phyloP scores from a whole-genome alignment of 2,113 vertebrate species.

The Pseudorasbora parva region DNA sequence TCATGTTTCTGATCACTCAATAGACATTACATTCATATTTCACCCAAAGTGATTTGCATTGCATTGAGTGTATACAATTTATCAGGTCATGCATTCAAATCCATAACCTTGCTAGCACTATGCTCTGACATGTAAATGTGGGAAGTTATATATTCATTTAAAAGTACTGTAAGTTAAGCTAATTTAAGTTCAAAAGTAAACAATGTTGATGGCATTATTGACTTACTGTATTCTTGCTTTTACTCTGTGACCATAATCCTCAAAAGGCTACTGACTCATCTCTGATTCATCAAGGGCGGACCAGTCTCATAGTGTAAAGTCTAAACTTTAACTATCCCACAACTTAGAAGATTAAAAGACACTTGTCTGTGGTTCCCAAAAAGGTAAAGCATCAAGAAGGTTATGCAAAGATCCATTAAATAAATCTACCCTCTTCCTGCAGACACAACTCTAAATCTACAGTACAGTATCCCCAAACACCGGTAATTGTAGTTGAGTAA shows the following conservation, averaged over 20 bases:
- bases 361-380: background rate
- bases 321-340: constrained; percentile 9
- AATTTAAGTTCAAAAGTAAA: background rate
- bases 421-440: background rate
- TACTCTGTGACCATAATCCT: background rate
- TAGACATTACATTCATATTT: background rate
- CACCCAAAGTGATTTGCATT: background rate
- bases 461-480: constrained; percentile 26
- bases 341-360: constrained; percentile 4
- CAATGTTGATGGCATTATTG: background rate
- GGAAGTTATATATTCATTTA: background rate
- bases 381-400: background rate
- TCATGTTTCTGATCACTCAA: background rate
- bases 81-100: background rate
- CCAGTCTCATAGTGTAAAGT: background rate
- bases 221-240: background rate
- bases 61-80: background rate
- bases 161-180: background rate
- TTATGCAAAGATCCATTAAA: background rate
- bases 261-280: constrained; percentile 9
- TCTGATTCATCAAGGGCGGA: constrained; percentile 10
- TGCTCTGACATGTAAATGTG: background rate
- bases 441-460: background rate
- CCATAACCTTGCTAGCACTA: background rate
- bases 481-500: constrained; percentile 11